A percentile compares a stretch with the other conserved stretches of the same genome.
Conservation (phyloP, 2,797 vertebrate genomes). For the Siniperca scherzeri region DNA sequence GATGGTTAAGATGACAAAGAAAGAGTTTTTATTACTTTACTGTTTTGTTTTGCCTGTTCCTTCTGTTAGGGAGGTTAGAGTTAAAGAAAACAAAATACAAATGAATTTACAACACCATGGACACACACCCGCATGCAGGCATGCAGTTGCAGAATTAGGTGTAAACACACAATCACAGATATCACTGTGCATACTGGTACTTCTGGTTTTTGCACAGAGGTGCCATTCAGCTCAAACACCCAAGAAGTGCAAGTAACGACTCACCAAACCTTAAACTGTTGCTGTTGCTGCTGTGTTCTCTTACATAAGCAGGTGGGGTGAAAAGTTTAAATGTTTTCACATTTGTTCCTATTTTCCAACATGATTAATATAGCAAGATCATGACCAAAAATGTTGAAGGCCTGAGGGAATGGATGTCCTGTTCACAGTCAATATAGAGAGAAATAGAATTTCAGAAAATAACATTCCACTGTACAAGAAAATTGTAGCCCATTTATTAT, state of each 20-base stretch:
- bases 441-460: slow-evolving; percentile 2
- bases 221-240: slow-evolving; percentile 7
- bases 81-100: not conserved
- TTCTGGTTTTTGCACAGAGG: slow-evolving; percentile 32
- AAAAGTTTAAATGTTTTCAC: slow-evolving; percentile 52
- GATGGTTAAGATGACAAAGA: not conserved
- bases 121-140: not conserved
- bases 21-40: not conserved
- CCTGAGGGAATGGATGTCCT: slow-evolving; percentile 23
- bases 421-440: slow-evolving; percentile 8
- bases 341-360: slow-evolving; percentile 38
- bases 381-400: slow-evolving; percentile 14
- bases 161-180: slow-evolving; percentile 13
- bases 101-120: too few species aligned
- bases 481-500: not conserved
- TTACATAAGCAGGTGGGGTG: slow-evolving; percentile 29
- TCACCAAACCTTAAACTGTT: slow-evolving; percentile 7
- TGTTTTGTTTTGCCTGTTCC: not conserved
- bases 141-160: not conserved
- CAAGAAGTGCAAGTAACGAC: slow-evolving; percentile 20
- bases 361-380: slow-evolving; percentile 33
- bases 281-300: slow-evolving; percentile 2
- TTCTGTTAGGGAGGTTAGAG: not conserved
- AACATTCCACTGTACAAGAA: not conserved
- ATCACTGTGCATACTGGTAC: slow-evolving; percentile 14